Conservation (phyloP, 2,797 vertebrate genomes). For the Microhierax caerulescens region DNA sequence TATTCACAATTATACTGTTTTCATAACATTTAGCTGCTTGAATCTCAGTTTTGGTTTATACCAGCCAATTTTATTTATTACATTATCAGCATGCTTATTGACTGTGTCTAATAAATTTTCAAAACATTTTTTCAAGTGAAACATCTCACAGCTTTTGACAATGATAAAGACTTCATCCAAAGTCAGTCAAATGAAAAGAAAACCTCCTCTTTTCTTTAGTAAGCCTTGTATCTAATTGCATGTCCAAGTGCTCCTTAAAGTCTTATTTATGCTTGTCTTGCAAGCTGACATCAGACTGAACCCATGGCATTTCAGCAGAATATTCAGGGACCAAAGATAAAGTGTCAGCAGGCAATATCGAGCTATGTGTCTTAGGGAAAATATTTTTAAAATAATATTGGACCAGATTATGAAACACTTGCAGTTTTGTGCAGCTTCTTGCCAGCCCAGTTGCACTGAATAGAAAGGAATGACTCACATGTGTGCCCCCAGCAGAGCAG, state of each 20-base stretch:
- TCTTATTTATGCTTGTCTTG: not conserved
- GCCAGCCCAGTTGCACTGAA: not conserved
- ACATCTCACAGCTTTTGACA: not conserved
- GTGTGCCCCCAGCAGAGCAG: fast-evolving
- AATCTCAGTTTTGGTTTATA: not conserved
- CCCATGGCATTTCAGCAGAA: not conserved
- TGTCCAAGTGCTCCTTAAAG: not conserved
- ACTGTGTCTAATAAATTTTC: not conserved
- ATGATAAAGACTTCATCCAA: not conserved
- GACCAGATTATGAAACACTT: not conserved
- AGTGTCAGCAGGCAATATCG: not conserved
- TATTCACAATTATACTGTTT: not conserved
- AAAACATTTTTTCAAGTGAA: not conserved
- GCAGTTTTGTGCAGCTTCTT: not conserved
- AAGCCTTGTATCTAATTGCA: not conserved
- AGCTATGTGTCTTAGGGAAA: not conserved
- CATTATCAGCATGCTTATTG: not conserved
- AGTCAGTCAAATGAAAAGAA: not conserved
- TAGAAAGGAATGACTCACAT: not conserved
- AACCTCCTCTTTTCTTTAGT: not conserved
- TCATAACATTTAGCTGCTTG: not conserved
- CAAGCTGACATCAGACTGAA: not conserved
- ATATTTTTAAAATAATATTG: not conserved
- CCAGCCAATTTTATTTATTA: not conserved
- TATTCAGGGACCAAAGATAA: not conserved